A percentile compares a stretch with the other conserved stretches of the same genome.
Evolutionary conservation across 92 coral and sea anemone genomes (phyloP).

Genomic region (Porites lobata): DNA sequence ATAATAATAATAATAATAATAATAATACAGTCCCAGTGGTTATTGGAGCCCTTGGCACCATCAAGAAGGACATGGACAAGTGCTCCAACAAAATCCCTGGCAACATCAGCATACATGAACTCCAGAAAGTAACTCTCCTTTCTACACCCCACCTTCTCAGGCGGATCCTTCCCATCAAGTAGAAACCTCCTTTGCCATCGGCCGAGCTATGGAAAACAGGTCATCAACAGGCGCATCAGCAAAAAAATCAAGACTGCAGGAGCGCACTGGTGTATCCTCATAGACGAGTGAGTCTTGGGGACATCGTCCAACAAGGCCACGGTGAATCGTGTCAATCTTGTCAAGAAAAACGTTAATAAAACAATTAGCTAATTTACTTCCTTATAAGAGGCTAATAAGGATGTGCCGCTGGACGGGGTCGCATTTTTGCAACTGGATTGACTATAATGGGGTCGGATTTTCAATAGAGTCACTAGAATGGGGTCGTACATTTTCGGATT

Average conservation of each 20-base stretch:
- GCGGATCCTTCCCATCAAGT: constrained; percentile 5
- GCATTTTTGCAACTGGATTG: too few relatives aligned
- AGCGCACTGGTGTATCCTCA: constrained; percentile 31
- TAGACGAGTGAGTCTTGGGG: background rate
- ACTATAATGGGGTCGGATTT: too few relatives aligned
- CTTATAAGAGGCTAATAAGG: too few relatives aligned
- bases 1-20: background rate
- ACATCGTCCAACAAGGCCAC: constrained; percentile 32
- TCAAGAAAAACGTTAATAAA: constrained; percentile 32
- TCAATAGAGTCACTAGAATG: too few relatives aligned
- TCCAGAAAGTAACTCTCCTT: constrained; percentile 8
- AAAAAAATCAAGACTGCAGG: constrained; percentile 27
- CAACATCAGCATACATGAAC: background rate
- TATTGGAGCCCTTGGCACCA: background rate
- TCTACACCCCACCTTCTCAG: constrained; percentile 4
- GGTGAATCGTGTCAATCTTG: constrained; percentile 28
- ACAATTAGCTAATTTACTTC: background rate
- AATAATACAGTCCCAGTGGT: too few relatives aligned
- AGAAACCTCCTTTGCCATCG: constrained; percentile 12
- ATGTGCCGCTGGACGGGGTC: too few relatives aligned
- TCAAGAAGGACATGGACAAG: too few relatives aligned
- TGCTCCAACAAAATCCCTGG: too few relatives aligned
- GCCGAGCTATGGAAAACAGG: constrained; percentile 27
- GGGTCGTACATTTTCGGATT: too few relatives aligned
- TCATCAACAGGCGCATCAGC: constrained; percentile 44